Base-by-base conservation (phyloP, 2,797 vertebrate species). In the Lophius americanus region DNA sequence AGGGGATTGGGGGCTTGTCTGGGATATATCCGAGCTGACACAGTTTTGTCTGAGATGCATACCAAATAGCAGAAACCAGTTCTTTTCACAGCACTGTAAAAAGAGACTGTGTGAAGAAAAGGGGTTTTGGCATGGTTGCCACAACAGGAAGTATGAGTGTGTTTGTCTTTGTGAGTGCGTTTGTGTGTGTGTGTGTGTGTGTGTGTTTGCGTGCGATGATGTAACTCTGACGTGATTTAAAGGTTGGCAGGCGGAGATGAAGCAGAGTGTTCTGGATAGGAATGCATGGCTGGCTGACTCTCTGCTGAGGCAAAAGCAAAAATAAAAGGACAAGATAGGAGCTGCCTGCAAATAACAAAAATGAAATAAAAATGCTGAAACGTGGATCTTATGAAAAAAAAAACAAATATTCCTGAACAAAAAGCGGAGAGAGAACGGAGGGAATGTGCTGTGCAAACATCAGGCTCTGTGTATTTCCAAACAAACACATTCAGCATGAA, bases 261-360 rank as follows among this genome's bases (percentile, higher is more conserved):
- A 86, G 87, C 88, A 83, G 53, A 91, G 76, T 89, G 91, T 93
- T 91, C 90, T 86, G 75, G 82, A 85, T 75, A 84, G 87, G 91
- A 93, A 92, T 93, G 89, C 80, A 79, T 47, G 70, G 63, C 73
- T 86, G 87, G 83, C 83, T 73, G 86, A 49, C 67, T 75, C 69
- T 60, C 64, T 32, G 59, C 68, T 72, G 62, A 80, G 64, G 73
- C 73, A 46, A 42, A 75, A 63, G 39, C n/a, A 43, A 63, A 80
- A 80, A 23, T 23, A 23, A 53, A 44, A 49, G 49, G 57, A 73
- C 39, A 44, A 69, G 74, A 76, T 62, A 70, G 70, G 55, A 82
- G 67, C 68, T 55, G 79, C 55, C 66, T 76, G 76, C 72, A 86
- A 73, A 82, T 42, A 65, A 41, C 3, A 41, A 41, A 41, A 41